Base-by-base conservation (phyloP, 2,888 invertebrate genomes). In the Cephus pygmeus region DNA sequence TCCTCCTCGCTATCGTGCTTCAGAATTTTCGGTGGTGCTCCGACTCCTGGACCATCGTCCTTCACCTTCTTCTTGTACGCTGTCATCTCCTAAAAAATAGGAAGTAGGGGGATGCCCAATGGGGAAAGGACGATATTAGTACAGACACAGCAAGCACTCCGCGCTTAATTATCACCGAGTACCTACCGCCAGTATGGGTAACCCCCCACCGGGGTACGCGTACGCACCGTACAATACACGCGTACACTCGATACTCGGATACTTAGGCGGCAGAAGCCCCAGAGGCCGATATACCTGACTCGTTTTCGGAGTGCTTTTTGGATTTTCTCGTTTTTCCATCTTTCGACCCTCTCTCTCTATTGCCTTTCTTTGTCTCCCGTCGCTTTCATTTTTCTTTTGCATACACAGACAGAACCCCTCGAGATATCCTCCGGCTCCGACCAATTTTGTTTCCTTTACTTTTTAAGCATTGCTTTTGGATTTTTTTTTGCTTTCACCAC, bases 41-140 rank as follows among this genome's bases (percentile, higher is more conserved):
- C 93, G 85, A 91, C 91, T 84, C 91, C 92, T 81, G 86, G 78
- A 73, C 75, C 78, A n/a, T 91, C 91, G 77, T 91, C 90, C 89
- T 93, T 93, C 83, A 92, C 90, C 86, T 95, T 95, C 92, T 96
- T 96, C 92, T 96, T 96, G 93, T 97, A 97, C 76, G 96, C 96
- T 81, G 96, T 96, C 95, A 96, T 96, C 93, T 97, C 96, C 96
- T 96, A 90, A 3, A 92, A 92, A 56, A 56, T 23, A 56, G 56
- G 9, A 56, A 56, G 56, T 56, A 56, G 56, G 23, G 56, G 23
- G 23, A 23, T 23, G 23, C 56, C 56, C 56, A 56, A 56, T 56
- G 56, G 56, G 56, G 23, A 56, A 56, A 23, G 9, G 23, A 56
- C 23, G 23, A 56, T 56, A 56, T 56, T 56, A 56, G 56, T 56